Conservation (phyloP, 1,140 invertebrate species). For the Aphidius gifuensis region DNA sequence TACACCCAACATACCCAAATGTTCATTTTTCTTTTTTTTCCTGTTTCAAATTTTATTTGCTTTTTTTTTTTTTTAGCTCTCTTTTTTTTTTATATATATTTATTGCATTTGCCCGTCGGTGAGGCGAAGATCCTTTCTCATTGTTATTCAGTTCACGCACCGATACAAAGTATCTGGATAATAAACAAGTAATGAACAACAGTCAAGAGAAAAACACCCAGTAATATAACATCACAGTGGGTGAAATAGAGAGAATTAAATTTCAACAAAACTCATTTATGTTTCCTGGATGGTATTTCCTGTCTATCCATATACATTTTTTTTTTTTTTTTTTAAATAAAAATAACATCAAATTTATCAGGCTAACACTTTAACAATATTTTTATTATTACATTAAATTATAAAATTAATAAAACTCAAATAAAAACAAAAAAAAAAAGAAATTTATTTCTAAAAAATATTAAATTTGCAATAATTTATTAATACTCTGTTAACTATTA, state of each 20-base stretch:
- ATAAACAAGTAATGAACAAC: slow-evolving; percentile 10
- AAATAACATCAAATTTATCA: neutral
- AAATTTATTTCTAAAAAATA: neutral
- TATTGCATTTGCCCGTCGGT: slow-evolving; percentile 10
- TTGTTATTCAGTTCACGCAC: slow-evolving; percentile 21
- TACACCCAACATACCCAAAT: neutral
- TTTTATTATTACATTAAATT: no score
- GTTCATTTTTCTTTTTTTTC: neutral
- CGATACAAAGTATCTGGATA: slow-evolving; percentile 6
- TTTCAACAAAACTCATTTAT: slow-evolving; percentile 9
- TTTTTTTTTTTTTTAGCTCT: neutral
- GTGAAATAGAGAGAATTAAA: no score
- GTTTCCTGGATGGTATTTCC: slow-evolving; percentile 14
- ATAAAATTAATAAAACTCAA: neutral
- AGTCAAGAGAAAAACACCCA: slow-evolving; percentile 5
- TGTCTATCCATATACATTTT: neutral
- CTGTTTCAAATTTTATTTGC: neutral
- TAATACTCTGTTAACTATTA: no score
- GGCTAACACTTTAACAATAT: neutral
- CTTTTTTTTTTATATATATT: slow-evolving; percentile 9
- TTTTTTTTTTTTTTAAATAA: no score
- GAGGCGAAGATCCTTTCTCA: slow-evolving; percentile 22
- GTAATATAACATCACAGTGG: slow-evolving; percentile 2
- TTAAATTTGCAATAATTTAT: no score
- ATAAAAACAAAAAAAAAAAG: neutral